Conservation (phyloP, 2,888 invertebrate species). For the Limulus polyphemus region DNA sequence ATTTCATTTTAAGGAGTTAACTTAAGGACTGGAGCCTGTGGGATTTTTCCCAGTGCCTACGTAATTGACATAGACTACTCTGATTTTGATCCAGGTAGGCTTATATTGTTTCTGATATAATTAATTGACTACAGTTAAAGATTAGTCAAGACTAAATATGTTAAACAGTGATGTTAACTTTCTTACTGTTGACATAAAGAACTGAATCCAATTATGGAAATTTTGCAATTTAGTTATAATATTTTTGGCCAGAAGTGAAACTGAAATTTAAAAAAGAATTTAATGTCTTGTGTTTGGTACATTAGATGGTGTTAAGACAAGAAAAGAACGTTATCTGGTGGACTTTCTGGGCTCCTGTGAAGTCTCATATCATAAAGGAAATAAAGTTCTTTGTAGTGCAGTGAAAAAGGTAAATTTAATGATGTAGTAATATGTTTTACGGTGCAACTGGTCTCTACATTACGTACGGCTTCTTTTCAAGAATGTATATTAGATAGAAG, state of each 20-base stretch:
- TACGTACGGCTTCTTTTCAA: no score
- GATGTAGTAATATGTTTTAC: no score
- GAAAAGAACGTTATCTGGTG: conserved; percentile 62
- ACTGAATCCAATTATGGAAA: neutral
- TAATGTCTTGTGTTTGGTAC: neutral
- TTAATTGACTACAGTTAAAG: no score
- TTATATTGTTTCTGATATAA: conserved; percentile 2
- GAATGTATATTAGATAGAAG: no score
- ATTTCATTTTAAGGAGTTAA: conserved; percentile 58
- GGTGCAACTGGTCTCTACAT: no score
- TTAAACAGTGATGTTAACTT: no score
- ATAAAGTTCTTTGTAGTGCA: conserved; percentile 55
- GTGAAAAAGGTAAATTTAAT: conserved; percentile 55
- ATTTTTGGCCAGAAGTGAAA: neutral
- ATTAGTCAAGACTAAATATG: no score
- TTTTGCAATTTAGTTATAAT: neutral
- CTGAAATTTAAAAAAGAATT: no score
- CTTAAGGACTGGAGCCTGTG: conserved; percentile 77
- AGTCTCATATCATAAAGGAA: conserved; percentile 92
- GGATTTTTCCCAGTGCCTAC: conserved; percentile 93
- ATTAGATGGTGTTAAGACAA: conserved; percentile 5
- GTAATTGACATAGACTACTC: conserved; percentile 94
- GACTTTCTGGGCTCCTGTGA: conserved; percentile 94
- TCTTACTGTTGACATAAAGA: no score
- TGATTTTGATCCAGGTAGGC: conserved; percentile 65